Evolutionary conservation across 2,888 invertebrate genomes (phyloP), one percentile per base, ranked within the genome.

Genomic region (Ormyrus thymus): DNA sequence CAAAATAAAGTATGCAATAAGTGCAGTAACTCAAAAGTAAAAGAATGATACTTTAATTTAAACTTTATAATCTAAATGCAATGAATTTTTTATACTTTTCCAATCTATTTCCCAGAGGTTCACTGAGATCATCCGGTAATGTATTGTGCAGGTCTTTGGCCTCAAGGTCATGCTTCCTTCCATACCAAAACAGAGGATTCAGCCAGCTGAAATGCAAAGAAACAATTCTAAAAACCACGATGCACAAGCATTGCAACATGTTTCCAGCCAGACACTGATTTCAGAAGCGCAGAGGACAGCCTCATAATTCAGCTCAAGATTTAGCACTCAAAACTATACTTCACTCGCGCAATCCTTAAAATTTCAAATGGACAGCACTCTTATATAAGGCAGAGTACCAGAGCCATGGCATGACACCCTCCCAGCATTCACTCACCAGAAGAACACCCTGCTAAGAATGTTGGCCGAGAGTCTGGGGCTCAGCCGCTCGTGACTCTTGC

Each of bases 101-200:
- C 56, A 95, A 90, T 15, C 91, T 91, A 87, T 95, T 92, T 8
- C 94, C 94, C 11, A 95, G 90, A n/a, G 90, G 88, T 78, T 93
- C 93, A 0, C 95, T 95, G 64, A 91, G 90, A 88, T 95, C 95
- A 15, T 90, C 90, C 1, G 91, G 90, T 15, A 94, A 90, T 8
- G 93, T 92, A 85, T 92, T 93, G 90, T 93, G 94, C 45, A 95
- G 89, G 86, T 95, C 94, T 83, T 94, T 93, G 10, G 93, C 86
- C 79, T 93, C 93, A 74, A 95, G 90, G 78, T 94, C 93, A 81
- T 93, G 90, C 83, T 92, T 92, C 84, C 91, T 93, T 64, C 95
- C 95, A 86, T 92, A 92, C 85, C 91, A 92, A 85, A 94, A 94
- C 80, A 93, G 91, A 53, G 92, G 92, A 82, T 93, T 92, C 73